These are phyloP conservation scores for Flabesymbios commensalis DNA, from an alignment of 2,888 invertebrate genomes.

Conservation along the genomic window DNA sequence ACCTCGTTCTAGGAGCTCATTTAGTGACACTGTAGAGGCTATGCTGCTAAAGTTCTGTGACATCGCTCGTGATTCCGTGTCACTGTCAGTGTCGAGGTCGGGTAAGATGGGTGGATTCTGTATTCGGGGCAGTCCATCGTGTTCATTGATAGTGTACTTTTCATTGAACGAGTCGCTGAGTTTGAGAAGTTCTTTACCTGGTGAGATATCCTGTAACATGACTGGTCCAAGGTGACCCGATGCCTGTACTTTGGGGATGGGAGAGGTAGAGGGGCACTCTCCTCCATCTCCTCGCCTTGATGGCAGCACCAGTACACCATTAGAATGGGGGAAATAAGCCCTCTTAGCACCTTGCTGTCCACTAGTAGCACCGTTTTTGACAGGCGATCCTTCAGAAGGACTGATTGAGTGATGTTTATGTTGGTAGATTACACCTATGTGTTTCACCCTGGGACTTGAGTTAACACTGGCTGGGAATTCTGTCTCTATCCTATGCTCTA, in stretches of 20 bases:
- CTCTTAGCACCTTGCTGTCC: no score
- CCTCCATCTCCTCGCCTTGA: background rate
- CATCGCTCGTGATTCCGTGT: background rate
- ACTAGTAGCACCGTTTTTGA: no score
- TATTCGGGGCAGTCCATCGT: constrained; percentile 18
- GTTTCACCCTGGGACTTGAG: no score
- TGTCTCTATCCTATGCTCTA: no score
- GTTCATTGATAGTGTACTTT: constrained; percentile 7
- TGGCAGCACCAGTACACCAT: background rate
- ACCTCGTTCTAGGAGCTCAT: constrained; percentile 48
- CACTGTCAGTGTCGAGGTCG: constrained; percentile 3
- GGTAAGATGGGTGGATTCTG: background rate
- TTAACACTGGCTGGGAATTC: no score
- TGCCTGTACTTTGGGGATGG: background rate
- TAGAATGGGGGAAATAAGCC: no score
- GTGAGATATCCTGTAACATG: constrained; percentile 11
- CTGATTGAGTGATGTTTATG: no score
- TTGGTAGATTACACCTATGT: no score
- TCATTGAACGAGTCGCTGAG: constrained; percentile 24
- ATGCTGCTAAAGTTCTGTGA: constrained; percentile 6
- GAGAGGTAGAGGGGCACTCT: no score
- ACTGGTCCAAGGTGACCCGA: background rate
- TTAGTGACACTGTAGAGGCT: constrained; percentile 51
- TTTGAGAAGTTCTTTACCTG: constrained; percentile 26
- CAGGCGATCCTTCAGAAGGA: no score